A percentile compares a stretch with the other conserved stretches of the same genome.
Conservation (phyloP, 2,113 vertebrate species). For the Regulus satrapa region DNA sequence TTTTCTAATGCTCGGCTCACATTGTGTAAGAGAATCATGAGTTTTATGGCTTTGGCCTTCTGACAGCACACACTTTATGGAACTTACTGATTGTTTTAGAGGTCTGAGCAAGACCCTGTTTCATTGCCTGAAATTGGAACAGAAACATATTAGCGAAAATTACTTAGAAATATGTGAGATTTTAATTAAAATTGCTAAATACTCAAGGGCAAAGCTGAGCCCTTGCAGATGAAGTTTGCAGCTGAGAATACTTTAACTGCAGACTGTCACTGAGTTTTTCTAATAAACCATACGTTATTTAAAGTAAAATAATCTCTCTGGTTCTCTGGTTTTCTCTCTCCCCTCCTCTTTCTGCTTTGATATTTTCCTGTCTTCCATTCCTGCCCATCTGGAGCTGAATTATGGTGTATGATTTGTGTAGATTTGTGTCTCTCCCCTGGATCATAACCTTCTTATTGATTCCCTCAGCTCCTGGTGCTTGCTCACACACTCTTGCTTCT, state of each 20-base stretch:
- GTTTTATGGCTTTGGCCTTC: conserved; percentile 43
- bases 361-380: not conserved
- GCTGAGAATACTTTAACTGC: not conserved
- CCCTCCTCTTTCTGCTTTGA: not conserved
- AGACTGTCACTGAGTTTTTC: not conserved
- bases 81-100: conserved; percentile 22
- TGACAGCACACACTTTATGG: not conserved
- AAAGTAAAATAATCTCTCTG: conserved; percentile 5
- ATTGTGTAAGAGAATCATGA: not conserved
- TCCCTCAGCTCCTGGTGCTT: not conserved
- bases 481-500: not conserved
- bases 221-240: not conserved
- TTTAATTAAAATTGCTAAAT: conserved; percentile 33
- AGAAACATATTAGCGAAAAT: conserved; percentile 18
- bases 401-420: not conserved
- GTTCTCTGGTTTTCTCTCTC: not conserved
- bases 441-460: not conserved
- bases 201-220: not conserved
- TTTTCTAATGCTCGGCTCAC: not conserved
- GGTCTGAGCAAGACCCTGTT: not conserved
- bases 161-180: conserved; percentile 15
- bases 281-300: not conserved
- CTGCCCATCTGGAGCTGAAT: not conserved
- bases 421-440: not conserved
- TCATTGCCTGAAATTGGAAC: not conserved